Evolutionary conservation across 1,140 invertebrate species (phyloP), one percentile per base, ranked within the genome.

Genomic region (Uloborus diversus): DNA sequence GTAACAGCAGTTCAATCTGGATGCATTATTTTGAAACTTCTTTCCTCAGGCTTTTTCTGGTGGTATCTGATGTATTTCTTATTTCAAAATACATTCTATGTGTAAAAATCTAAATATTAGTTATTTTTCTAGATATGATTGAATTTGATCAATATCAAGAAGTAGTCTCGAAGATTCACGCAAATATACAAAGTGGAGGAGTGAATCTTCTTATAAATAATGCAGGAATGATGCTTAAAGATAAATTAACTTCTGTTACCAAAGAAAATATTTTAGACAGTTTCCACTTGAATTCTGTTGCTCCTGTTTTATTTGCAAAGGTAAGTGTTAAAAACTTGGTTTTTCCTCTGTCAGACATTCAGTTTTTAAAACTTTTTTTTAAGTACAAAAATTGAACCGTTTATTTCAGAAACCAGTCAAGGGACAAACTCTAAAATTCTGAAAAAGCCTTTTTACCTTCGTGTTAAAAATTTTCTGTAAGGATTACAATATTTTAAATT

Each of bases 181-280:
- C 23, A 23, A 27, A 75, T 7, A 53, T 42, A 25, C 25, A 64
- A 13, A 13, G n/a, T 33, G 37, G 59, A 25, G 71, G 71, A 11
- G 17, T 75, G 20, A 75, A 75, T 57, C 32, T 75, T 1, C 59
- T 75, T 11, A 75, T 75, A 49, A 75, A 75, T 64, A 75, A 75
- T 75, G 71, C 71, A 33, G 71, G 71, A 11, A 75, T 75, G 4
- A 75, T 75, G 71, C 2, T 75, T 25, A 75, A 64, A 51, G 71
- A 75, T 20, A 64, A 57, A 17, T 33, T 75, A 64, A 35, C 4
- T 2, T 64, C 57, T 35, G 71, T 75, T 1, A 64, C 49, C 5
- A 14, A 64, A 30, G 51, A 75, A 75, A 64, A 35, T 20, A 35
- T 75, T 13, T 64, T 64, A 17, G 71, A 51, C 11, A 64, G 37